These are phyloP conservation scores for Caenorhabditis sinica DNA, from an alignment of 2,888 invertebrate genomes.

Conservation along the genomic window DNA sequence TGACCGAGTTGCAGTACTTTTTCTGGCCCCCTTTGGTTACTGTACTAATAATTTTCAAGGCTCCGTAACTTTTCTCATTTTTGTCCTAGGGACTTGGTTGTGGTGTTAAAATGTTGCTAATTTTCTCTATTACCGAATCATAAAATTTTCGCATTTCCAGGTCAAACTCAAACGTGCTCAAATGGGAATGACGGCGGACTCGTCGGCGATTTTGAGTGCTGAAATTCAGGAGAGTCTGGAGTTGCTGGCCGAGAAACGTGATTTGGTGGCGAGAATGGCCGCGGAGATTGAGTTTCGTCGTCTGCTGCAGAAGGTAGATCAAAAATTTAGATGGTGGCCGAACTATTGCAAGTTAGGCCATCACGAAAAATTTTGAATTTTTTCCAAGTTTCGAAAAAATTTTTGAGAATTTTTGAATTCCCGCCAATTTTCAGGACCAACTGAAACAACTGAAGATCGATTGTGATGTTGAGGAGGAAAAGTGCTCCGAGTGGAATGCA, in stretches of 20 bases:
- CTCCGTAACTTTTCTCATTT: background rate
- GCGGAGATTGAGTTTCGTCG: conserved; percentile 61
- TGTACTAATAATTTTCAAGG: background rate
- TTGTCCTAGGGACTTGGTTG: background rate
- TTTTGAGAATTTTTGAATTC: conserved; percentile 9
- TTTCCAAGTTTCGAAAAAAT: background rate
- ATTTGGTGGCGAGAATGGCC: conserved; percentile 51
- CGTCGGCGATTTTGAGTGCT: conserved; percentile 48
- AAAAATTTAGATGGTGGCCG: background rate
- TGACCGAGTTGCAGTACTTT: conserved; percentile 1
- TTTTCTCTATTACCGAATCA: background rate
- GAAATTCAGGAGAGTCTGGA: conserved; percentile 57
- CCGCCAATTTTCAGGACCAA: conserved; percentile 58
- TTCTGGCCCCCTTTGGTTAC: background rate
- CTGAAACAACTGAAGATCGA: conserved; percentile 47
- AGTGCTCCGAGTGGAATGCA: conserved; percentile 10
- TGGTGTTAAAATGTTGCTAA: background rate
- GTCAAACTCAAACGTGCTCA: conserved; percentile 50
- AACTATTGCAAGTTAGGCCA: background rate
- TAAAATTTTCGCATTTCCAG: conserved; percentile 9
- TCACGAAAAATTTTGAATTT: conserved; percentile 8
- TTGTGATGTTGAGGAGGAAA: conserved; percentile 31
- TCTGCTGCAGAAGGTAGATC: conserved; percentile 45
- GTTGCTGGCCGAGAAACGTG: conserved; percentile 53
- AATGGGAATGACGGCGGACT: conserved; percentile 53